phyloP scores from a whole-genome alignment of 1,140 invertebrate genomes.

The Ceratina japonica region DNA sequence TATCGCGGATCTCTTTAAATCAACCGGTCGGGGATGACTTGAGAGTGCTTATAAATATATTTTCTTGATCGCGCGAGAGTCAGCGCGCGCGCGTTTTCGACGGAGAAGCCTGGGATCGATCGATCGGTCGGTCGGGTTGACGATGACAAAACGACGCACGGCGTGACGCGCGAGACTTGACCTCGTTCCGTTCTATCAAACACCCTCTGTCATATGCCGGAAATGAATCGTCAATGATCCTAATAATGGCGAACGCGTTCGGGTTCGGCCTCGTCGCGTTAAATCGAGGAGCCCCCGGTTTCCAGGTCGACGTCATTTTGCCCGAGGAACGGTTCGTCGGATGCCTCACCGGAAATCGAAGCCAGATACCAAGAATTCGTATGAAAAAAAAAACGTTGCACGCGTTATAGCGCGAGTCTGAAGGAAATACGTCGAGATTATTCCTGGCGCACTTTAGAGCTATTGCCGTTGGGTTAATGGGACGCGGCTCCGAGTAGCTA shows the following conservation, averaged over 20 bases:
- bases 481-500: not conserved
- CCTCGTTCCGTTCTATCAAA: constrained; percentile 51
- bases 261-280: constrained; percentile 45
- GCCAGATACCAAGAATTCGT: not conserved
- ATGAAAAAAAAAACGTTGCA: too few relatives aligned
- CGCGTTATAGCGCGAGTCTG: too few relatives aligned
- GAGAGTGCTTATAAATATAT: not conserved
- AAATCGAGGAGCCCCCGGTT: constrained; percentile 43
- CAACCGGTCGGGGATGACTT: too few relatives aligned
- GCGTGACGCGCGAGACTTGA: constrained; percentile 58
- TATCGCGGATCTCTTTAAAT: too few relatives aligned
- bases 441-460: not conserved
- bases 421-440: not conserved
- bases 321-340: constrained; percentile 51
- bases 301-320: constrained; percentile 58
- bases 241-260: constrained; percentile 50
- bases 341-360: constrained; percentile 27
- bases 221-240: constrained; percentile 65
- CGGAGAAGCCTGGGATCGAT: constrained; percentile 39
- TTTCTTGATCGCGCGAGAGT: not conserved
- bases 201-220: constrained; percentile 55
- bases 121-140: constrained; percentile 5
- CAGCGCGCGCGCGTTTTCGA: not conserved
- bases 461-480: not conserved
- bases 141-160: constrained; percentile 59